A percentile compares a stretch with the other conserved stretches of the same genome.
Evolutionary conservation across 2,888 invertebrate species (phyloP).

Genomic region (Mantis religiosa): DNA sequence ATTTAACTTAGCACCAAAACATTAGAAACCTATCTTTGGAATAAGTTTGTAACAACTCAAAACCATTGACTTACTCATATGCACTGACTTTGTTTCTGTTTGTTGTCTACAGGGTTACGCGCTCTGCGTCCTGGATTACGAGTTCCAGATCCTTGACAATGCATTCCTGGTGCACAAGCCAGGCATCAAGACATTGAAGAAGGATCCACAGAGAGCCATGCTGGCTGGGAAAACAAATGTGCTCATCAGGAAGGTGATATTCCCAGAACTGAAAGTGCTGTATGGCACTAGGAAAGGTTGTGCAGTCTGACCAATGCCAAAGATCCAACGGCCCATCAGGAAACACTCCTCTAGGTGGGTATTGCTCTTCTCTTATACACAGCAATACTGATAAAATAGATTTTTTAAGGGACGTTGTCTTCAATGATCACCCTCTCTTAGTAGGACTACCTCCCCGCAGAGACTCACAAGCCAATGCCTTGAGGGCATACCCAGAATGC

Average conservation of each 20-base stretch:
- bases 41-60: too few species aligned
- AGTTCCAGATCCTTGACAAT: slow-evolving; percentile 88
- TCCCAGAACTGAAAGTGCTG: slow-evolving; percentile 78
- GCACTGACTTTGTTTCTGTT: neutral
- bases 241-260: slow-evolving; percentile 72
- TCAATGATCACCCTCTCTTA: too few species aligned
- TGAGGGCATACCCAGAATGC: too few species aligned
- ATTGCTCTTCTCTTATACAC: neutral
- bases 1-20: too few species aligned
- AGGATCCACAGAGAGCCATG: slow-evolving; percentile 70
- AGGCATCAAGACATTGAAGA: slow-evolving; percentile 80
- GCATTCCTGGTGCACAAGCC: slow-evolving; percentile 91
- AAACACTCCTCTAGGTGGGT: neutral
- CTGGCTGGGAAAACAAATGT: slow-evolving; percentile 73
- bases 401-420: too few species aligned
- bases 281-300: slow-evolving; percentile 78
- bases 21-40: too few species aligned
- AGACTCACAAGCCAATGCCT: too few species aligned
- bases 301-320: slow-evolving; percentile 58
- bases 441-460: too few species aligned
- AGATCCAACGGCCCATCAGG: neutral
- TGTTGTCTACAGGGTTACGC: slow-evolving; percentile 69
- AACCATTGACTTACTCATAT: too few species aligned
- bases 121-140: slow-evolving; percentile 85
- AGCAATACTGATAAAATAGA: too few species aligned